These are phyloP conservation scores for Xylophagus ater DNA, from an alignment of 2,888 invertebrate genomes.

Conservation along the genomic window DNA sequence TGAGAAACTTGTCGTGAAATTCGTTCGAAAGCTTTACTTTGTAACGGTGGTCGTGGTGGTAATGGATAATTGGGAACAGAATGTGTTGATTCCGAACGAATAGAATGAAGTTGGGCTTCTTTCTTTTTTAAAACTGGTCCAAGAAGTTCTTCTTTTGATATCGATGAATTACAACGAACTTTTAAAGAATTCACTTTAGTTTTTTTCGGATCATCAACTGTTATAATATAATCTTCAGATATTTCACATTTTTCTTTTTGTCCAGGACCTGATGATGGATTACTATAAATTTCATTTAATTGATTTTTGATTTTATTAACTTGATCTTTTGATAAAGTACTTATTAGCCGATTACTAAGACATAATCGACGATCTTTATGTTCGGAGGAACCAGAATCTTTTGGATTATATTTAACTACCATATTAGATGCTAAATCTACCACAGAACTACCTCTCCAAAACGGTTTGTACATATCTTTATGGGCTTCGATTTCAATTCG, in stretches of 20 bases:
- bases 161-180: conserved; percentile 48
- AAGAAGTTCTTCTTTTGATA: conserved; percentile 39
- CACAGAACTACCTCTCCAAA: conserved; percentile 77
- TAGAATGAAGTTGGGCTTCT: conserved; percentile 26
- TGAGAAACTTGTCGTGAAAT: conserved; percentile 27
- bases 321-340: conserved; percentile 74
- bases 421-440: conserved; percentile 65
- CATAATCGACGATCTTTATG: conserved; percentile 43
- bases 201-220: conserved; percentile 41
- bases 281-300: conserved; percentile 68
- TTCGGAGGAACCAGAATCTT: conserved; percentile 32
- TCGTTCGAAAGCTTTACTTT: conserved; percentile 15
- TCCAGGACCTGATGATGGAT: conserved; percentile 34
- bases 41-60: conserved; percentile 10
- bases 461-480: conserved; percentile 64
- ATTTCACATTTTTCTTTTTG: conserved; percentile 30
- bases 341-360: conserved; percentile 67
- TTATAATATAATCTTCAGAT: conserved; percentile 48
- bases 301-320: conserved; percentile 68
- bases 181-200: conserved; percentile 37
- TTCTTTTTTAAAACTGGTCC: conserved; percentile 30
- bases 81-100: conserved; percentile 21
- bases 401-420: conserved; percentile 47
- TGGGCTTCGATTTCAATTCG: conserved; percentile 38
- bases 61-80: conserved; percentile 2